Percentiles rank a stretch among this genome's conserved stretches.
phyloP scores from a whole-genome alignment of 2,888 invertebrate genomes.

The Biston stratarius region DNA sequence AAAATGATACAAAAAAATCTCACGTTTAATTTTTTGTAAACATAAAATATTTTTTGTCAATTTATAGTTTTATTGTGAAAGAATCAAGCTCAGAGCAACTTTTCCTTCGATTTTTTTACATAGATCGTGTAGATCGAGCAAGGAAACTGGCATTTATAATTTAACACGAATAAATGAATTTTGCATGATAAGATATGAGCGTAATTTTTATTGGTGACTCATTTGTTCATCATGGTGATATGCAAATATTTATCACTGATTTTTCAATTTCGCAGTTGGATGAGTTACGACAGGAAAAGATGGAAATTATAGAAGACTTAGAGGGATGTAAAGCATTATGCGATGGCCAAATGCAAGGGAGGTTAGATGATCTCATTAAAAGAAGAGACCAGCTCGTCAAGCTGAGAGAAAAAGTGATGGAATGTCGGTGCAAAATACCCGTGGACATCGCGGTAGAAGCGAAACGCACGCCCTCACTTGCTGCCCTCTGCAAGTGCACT shows the following conservation, averaged over 20 bases:
- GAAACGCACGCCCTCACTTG: slow-evolving; percentile 75
- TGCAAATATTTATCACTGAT: slow-evolving; percentile 1
- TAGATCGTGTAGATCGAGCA: no score
- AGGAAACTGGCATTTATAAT: not conserved
- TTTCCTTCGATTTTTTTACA: no score
- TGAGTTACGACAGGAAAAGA: slow-evolving; percentile 63
- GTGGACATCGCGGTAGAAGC: slow-evolving; percentile 65
- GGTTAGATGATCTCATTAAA: slow-evolving; percentile 59
- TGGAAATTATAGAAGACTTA: slow-evolving; percentile 63
- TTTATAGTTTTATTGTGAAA: no score
- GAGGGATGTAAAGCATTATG: slow-evolving; percentile 69
- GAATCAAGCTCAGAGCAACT: no score
- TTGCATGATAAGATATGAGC: slow-evolving; percentile 9
- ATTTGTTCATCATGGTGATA: slow-evolving; percentile 20
- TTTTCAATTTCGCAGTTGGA: slow-evolving; percentile 55
- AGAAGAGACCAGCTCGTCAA: slow-evolving; percentile 56
- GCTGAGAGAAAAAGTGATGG: slow-evolving; percentile 62
- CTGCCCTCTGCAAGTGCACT: slow-evolving; percentile 69
- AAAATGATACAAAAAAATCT: no score
- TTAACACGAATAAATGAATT: not conserved
- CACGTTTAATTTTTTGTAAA: no score
- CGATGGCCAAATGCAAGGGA: slow-evolving; percentile 60
- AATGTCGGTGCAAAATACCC: slow-evolving; percentile 74
- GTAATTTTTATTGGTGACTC: slow-evolving; percentile 7
- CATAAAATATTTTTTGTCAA: no score